phyloP scores from a whole-genome alignment of 2,888 invertebrate genomes.

The Parelbella ahira region DNA sequence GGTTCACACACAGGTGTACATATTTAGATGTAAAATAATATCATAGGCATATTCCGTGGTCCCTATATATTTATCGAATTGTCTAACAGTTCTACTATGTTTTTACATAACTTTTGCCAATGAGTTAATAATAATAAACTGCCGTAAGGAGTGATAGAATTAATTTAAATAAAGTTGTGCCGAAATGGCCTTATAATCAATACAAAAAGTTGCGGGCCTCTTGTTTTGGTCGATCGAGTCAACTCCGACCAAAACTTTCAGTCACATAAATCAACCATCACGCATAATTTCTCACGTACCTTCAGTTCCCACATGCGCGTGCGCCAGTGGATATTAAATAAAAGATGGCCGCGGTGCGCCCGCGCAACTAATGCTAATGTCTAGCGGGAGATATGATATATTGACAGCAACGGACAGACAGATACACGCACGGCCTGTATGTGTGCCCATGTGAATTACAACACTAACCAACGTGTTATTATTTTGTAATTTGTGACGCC shows the following conservation, averaged over 20 bases:
- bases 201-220: too few species aligned
- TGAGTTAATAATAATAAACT: too few species aligned
- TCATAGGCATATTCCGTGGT: too few species aligned
- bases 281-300: conserved; percentile 41
- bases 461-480: conserved; percentile 53
- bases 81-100: too few species aligned
- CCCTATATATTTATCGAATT: too few species aligned
- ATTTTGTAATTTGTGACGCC: conserved; percentile 54
- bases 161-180: too few species aligned
- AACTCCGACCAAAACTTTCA: conserved; percentile 25
- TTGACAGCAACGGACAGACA: conserved; percentile 59
- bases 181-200: too few species aligned
- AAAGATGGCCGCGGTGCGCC: conserved; percentile 56
- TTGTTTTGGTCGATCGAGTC: conserved; percentile 15
- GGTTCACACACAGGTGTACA: too few species aligned
- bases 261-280: conserved; percentile 30
- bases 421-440: conserved; percentile 39
- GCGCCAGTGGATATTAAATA: conserved; percentile 43
- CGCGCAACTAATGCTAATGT: conserved; percentile 63
- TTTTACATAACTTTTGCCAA: too few species aligned
- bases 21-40: too few species aligned
- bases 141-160: too few species aligned
- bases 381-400: conserved; percentile 64
- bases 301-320: conserved; percentile 45
- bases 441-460: conserved; percentile 41